A percentile compares a stretch with the other conserved stretches of the same genome.
Evolutionary conservation across 1,140 invertebrate species (phyloP).

Genomic region (Ericerus pela): DNA sequence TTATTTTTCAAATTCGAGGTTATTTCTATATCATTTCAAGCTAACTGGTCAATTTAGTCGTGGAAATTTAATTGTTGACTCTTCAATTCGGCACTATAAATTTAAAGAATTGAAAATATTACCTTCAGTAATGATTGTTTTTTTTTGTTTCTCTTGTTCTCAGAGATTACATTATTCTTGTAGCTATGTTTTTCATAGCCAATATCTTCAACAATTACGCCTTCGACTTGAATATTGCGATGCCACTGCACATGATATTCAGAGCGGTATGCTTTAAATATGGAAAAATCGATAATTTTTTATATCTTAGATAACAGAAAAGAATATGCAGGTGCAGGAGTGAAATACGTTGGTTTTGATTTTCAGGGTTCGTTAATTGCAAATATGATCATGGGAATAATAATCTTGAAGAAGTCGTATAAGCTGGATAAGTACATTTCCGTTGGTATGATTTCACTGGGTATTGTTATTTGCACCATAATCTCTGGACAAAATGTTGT

Average conservation of each 20-base stretch:
- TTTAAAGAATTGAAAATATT: neutral
- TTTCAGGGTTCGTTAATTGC: slow-evolving; percentile 84
- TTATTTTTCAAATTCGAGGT: too few species aligned
- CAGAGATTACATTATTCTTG: slow-evolving; percentile 71
- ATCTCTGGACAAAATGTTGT: slow-evolving; percentile 59
- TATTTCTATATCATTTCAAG: too few species aligned
- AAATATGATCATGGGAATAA: slow-evolving; percentile 88
- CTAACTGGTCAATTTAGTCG: too few species aligned
- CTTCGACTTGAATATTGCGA: slow-evolving; percentile 91
- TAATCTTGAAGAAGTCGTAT: slow-evolving; percentile 77
- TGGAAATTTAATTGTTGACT: too few species aligned
- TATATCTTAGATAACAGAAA: neutral
- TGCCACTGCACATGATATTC: slow-evolving; percentile 98
- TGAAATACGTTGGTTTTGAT: slow-evolving; percentile 23
- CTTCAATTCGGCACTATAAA: neutral
- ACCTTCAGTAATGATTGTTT: neutral
- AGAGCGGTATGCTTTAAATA: slow-evolving; percentile 56
- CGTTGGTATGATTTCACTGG: slow-evolving; percentile 79
- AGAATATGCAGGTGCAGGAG: neutral
- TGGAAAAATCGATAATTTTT: neutral
- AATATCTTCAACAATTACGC: slow-evolving; percentile 94
- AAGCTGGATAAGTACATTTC: slow-evolving; percentile 75
- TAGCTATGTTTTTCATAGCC: slow-evolving; percentile 78
- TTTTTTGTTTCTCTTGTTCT: slow-evolving; percentile 24
- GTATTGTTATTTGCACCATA: slow-evolving; percentile 82